A percentile compares a stretch with the other conserved stretches of the same genome.
Conservation (phyloP, 2,113 vertebrate genomes). For the Microcebus jonahi region DNA sequence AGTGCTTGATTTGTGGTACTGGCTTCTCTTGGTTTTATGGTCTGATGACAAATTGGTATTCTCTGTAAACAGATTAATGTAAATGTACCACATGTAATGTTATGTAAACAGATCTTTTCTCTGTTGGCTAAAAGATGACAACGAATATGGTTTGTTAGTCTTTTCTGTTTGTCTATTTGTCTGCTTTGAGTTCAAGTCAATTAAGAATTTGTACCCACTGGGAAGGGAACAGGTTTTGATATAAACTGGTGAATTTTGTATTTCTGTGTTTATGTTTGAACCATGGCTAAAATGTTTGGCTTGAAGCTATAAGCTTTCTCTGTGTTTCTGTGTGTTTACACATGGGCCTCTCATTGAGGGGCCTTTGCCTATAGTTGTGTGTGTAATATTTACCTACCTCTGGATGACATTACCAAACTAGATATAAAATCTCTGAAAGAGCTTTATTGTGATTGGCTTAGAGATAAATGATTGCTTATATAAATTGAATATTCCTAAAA, state of each 20-base stretch:
- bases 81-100: background rate
- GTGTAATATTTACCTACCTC: background rate
- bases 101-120: background rate
- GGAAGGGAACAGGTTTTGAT: background rate
- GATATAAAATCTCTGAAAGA: background rate
- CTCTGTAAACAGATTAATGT: background rate
- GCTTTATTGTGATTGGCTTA: background rate
- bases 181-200: constrained; percentile 15
- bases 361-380: background rate
- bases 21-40: constrained; percentile 9
- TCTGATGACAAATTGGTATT: background rate
- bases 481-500: background rate
- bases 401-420: background rate
- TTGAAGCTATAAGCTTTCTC: background rate
- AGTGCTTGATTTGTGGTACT: background rate
- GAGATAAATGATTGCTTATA: background rate
- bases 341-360: background rate
- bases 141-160: background rate
- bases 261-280: background rate
- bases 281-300: background rate
- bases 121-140: background rate
- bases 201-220: background rate
- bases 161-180: background rate
- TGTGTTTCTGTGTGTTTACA: background rate
- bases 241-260: background rate